Base-by-base conservation (phyloP, 2,113 vertebrate genomes). In the Mus musculus region DNA sequence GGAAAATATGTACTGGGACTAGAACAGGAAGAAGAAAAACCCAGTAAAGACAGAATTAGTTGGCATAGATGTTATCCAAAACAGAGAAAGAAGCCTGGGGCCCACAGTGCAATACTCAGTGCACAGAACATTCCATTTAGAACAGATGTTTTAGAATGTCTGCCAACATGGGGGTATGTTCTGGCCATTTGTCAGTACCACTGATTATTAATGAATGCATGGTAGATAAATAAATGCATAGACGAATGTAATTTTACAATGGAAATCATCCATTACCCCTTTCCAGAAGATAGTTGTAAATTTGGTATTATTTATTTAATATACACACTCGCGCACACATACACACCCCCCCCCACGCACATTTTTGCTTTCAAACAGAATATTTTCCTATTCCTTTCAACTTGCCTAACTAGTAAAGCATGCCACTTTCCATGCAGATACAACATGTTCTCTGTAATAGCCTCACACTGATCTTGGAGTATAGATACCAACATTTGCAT, bases 241-340 rank as follows among this genome's bases (percentile, higher is more conserved):
- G 42, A 59, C 30, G 14, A 90, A 69, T 89, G 61, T 73, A 54
- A 94, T 59, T 94, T 94, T 89, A 93, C 94, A 93, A 33, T 52
- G 26, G 26, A 95, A 80, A 3, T 76, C 8, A 17, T 67, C 39
- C 2, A 24, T 77, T 86, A 76, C 10, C 9, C 3, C 33, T 77
- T 95, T 75, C 42, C 39, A 94, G 75, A 33, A 94, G 71, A 28
- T 59, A 91, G 49, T 49, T 81, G 3, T 65, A 88, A 92, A 71
- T 90, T 94, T 92, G 42, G 10, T 87, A 20, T 95, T 61, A 71
- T 93, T 89, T 95, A n/a, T 95, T 89, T 54, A 88, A 39, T 36
- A 76, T 59, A 12, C 42, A 42, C 42, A 42, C 42, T 42, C 42
- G 42, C 42, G 42, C 42, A 42, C 42, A 42, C 42, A 42, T 42